phyloP scores from a whole-genome alignment of 2,797 vertebrate genomes.

The Nannoperca obscura region DNA sequence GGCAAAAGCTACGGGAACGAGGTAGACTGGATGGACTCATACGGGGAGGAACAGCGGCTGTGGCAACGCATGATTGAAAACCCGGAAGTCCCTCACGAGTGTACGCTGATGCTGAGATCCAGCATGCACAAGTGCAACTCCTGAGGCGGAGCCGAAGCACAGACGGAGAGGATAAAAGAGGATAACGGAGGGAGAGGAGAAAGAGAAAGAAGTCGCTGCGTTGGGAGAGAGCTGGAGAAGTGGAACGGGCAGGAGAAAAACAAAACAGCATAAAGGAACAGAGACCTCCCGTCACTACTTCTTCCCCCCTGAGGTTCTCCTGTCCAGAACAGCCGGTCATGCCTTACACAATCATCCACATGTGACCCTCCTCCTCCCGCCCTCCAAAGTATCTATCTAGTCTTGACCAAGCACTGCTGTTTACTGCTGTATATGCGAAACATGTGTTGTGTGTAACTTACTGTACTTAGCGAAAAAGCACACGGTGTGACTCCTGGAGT shows the following conservation, averaged over 20 bases:
- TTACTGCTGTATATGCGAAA: slow-evolving; percentile 59
- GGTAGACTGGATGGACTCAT: slow-evolving; percentile 97
- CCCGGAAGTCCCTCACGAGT: slow-evolving; percentile 91
- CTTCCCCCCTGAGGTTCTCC: slow-evolving; percentile 19
- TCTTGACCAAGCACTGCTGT: slow-evolving; percentile 71
- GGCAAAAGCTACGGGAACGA: slow-evolving; percentile 93
- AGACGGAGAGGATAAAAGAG: slow-evolving; percentile 14
- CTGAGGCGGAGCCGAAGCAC: slow-evolving; percentile 72
- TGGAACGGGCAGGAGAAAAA: slow-evolving; percentile 16
- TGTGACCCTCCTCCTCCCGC: background rate
- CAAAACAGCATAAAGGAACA: slow-evolving; percentile 12
- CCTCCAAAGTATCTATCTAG: slow-evolving; percentile 55
- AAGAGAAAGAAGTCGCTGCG: slow-evolving; percentile 2
- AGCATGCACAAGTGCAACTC: slow-evolving; percentile 91
- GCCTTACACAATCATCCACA: slow-evolving; percentile 76
- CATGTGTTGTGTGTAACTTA: slow-evolving; percentile 49
- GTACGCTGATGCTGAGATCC: slow-evolving; percentile 93
- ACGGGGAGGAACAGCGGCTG: slow-evolving; percentile 92
- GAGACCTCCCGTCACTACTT: slow-evolving; percentile 9
- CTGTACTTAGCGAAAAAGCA: slow-evolving; percentile 65
- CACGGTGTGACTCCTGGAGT: slow-evolving; percentile 56
- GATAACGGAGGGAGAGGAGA: slow-evolving; percentile 16
- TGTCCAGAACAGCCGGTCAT: slow-evolving; percentile 74
- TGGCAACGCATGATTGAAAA: slow-evolving; percentile 97
- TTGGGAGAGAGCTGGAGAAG: slow-evolving; percentile 34